A percentile compares a stretch with the other conserved stretches of the same genome.
Conservation (phyloP, 2,113 vertebrate species). For the Gallinago paraguaiae region DNA sequence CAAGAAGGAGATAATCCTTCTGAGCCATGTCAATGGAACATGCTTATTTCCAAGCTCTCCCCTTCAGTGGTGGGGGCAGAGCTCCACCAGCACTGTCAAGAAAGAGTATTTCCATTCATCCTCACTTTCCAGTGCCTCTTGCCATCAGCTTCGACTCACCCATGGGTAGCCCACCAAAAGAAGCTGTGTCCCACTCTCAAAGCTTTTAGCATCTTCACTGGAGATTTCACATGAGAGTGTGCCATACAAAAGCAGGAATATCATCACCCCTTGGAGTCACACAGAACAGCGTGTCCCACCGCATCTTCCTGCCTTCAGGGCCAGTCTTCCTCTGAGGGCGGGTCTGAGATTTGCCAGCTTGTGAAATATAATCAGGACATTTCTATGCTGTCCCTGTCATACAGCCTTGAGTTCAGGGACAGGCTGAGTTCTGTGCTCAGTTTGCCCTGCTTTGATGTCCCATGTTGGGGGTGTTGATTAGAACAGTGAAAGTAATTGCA, state of each 20-base stretch:
- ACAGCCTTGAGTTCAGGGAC: conserved; percentile 49
- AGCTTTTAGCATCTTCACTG: not conserved
- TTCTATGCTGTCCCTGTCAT: conserved; percentile 6
- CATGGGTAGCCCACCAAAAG: not conserved
- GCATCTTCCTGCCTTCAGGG: not conserved
- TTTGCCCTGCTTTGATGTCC: conserved; percentile 23
- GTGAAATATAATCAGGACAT: conserved; percentile 8
- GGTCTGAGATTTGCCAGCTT: not conserved
- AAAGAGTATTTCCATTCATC: not conserved
- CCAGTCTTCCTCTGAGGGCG: not conserved
- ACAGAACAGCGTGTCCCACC: not conserved
- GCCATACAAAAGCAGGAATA: not conserved
- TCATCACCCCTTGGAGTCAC: not conserved
- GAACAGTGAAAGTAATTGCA: not conserved
- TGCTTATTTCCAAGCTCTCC: conserved; percentile 47
- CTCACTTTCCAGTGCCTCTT: not conserved
- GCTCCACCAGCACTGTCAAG: not conserved
- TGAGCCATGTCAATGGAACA: conserved; percentile 54
- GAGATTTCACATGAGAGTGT: not conserved
- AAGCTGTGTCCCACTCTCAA: not conserved
- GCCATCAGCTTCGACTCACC: not conserved
- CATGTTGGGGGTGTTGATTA: not conserved
- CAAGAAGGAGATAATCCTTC: conserved; percentile 67
- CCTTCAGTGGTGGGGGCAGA: conserved; percentile 10
- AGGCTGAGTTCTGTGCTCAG: not conserved